phyloP scores from a whole-genome alignment of 2,888 invertebrate species.

The Tyria jacobaeae region DNA sequence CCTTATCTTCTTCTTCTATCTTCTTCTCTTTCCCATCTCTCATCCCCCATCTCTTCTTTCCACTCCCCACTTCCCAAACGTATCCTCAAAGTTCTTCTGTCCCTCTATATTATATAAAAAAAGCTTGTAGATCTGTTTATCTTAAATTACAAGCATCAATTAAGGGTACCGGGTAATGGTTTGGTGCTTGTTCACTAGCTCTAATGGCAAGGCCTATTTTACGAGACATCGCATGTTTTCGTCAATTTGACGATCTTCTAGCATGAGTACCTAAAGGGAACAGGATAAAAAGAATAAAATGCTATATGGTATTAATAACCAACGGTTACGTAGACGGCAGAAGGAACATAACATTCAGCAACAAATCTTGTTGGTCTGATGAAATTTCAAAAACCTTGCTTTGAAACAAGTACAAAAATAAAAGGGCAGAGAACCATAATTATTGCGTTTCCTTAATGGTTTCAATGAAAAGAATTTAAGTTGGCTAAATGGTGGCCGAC shows the following conservation, averaged over 20 bases:
- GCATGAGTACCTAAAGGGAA: neutral
- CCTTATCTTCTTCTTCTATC: too few relatives aligned
- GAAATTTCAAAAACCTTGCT: conserved; percentile 2
- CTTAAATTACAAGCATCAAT: too few relatives aligned
- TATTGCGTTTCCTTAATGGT: conserved; percentile 53
- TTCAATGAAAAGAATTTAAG: conserved; percentile 55
- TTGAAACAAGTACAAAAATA: conserved; percentile 15
- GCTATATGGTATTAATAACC: too few relatives aligned
- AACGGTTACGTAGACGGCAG: too few relatives aligned
- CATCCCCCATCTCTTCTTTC: too few relatives aligned
- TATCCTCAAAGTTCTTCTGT: too few relatives aligned
- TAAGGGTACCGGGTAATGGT: neutral
- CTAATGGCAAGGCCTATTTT: neutral
- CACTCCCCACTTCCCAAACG: too few relatives aligned
- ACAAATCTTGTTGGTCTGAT: neutral
- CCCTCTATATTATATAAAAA: too few relatives aligned
- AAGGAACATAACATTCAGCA: too few relatives aligned
- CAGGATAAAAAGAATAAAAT: neutral
- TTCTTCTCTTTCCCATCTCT: too few relatives aligned
- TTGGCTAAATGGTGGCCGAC: conserved; percentile 56
- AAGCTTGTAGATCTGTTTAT: too few relatives aligned
- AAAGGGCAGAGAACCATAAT: conserved; percentile 47
- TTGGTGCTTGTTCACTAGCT: neutral
- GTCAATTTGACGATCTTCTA: neutral
- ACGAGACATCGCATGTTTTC: neutral